Evolutionary conservation across 2,888 invertebrate species (phyloP).

Genomic region (Baccha elongata): DNA sequence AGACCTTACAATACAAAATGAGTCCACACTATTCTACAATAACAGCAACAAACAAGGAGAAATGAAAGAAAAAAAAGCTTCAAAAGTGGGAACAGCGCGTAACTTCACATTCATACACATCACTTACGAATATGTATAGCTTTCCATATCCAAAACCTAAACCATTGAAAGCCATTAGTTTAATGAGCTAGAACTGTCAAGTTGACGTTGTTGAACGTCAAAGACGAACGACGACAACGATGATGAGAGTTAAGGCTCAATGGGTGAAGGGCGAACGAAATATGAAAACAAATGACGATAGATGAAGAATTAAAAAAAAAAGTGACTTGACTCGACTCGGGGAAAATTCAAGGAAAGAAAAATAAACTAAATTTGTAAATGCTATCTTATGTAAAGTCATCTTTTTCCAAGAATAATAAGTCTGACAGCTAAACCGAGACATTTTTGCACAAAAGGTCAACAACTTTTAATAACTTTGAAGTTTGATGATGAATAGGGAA

Average conservation of each 20-base stretch:
- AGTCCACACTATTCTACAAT: constrained; percentile 32
- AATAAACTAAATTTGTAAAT: constrained; percentile 31
- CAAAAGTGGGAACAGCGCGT: constrained; percentile 37
- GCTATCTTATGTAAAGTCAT: constrained; percentile 57
- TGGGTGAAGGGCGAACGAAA: constrained; percentile 59
- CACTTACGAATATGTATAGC: constrained; percentile 26
- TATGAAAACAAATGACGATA: constrained; percentile 32
- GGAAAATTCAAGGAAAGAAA: constrained; percentile 15
- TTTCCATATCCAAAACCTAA: constrained; percentile 59
- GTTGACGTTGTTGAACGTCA: constrained; percentile 66
- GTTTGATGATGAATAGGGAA: not conserved
- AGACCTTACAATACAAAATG: constrained; percentile 53
- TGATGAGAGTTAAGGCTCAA: constrained; percentile 15
- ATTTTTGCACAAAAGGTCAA: constrained; percentile 59
- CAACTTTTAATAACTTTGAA: constrained; percentile 54
- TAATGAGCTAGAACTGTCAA: constrained; percentile 72
- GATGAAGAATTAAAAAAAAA: constrained; percentile 26
- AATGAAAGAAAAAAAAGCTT: constrained; percentile 8
- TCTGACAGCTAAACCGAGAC: constrained; percentile 32
- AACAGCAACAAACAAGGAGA: not conserved
- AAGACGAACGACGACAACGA: constrained; percentile 21
- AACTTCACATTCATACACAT: constrained; percentile 48
- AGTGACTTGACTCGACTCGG: not conserved
- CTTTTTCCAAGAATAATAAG: constrained; percentile 46
- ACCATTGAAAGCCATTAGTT: constrained; percentile 71